Base-by-base conservation (phyloP, 2,888 invertebrate species). In the Asteroscopus sphinx region DNA sequence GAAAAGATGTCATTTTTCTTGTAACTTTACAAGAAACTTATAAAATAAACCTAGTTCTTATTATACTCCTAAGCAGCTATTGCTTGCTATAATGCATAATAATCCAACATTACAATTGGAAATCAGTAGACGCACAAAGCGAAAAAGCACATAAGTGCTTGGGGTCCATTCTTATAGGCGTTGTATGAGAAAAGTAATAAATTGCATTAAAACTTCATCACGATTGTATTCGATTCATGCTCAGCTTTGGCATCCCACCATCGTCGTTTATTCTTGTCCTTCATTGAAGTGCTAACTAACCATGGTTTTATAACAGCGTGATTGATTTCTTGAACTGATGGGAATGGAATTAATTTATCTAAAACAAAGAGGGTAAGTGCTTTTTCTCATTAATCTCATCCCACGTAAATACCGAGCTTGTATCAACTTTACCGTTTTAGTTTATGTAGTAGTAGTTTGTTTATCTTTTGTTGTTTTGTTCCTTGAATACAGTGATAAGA, bases 321-420 rank as follows among this genome's bases (percentile, higher is more conserved):
- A 64, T 68, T 68, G 48, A 68, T 56, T 46, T 26, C 45, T 46
- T 56, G 41, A 53, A 35, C 59, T 56, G n/a, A n/a, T n/a, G 46
- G 52, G 53, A 59, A 65, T 49, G 48, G 45, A 32, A 33, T 41
- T 28, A 9, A 36, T 32, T 52, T 67, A n/a, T 16, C 26, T 33
- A 36, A 33, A 30, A 46, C 16, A 51, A 36, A 16, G 16, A 49
- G 11, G 25, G 8, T 41, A 35, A 15, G 37, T 55, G 17, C 32
- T 40, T 28, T 16, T 62, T 62, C 44, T 41, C 48, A 62, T 48
- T 36, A 21, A 15, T 35, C 28, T 28, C 9, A 11, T 28, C 9
- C 28, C 28, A 11, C 28, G 21, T 21, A 21, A 21, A 21, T 21
- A 21, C 21, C n/a, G n/a, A n/a, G n/a, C n/a, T n/a, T n/a, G n/a